Percentiles rank a stretch among this genome's conserved stretches.
These are phyloP conservation scores for human DNA, from an alignment of 2,113 vertebrate species.

Conservation along the genomic window GRCh38 chr6:71296501-71297000, in stretches of 20 bases:
- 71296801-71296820: slow-evolving; percentile 99
- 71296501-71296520: slow-evolving; percentile 97
- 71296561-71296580: slow-evolving; percentile 84
- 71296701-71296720: slow-evolving; percentile 94
- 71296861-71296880: neutral
- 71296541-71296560: slow-evolving; percentile 99
- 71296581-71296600: neutral
- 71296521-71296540: slow-evolving; percentile 99
- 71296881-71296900: neutral
- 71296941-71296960: neutral
- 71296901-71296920: neutral
- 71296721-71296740: slow-evolving; percentile 99
- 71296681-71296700: slow-evolving; percentile 96
- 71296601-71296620: slow-evolving; percentile 28
- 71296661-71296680: slow-evolving; percentile 94
- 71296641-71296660: neutral
- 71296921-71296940: neutral
- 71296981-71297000: neutral
- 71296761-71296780: slow-evolving; percentile 93
- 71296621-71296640: slow-evolving; percentile 36
- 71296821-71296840: slow-evolving; percentile 71
- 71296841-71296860: too few species aligned
- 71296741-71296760: slow-evolving; percentile 96
- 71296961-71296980: neutral
- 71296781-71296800: slow-evolving; percentile 95